These are phyloP conservation scores for Corapipo altera DNA, from an alignment of 2,113 vertebrate species.

Conservation along the genomic window DNA sequence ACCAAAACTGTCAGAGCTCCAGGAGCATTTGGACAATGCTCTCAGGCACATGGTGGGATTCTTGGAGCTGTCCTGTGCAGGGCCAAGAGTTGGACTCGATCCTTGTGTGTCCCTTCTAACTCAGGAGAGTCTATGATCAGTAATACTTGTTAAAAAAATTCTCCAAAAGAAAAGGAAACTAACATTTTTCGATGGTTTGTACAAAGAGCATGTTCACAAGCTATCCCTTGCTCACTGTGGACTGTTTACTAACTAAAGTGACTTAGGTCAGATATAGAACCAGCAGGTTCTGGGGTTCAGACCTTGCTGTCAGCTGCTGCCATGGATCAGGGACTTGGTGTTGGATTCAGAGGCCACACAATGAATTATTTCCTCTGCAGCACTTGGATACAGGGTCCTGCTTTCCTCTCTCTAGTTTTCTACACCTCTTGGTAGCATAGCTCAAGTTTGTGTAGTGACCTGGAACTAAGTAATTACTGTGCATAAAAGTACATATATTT, in stretches of 20 bases:
- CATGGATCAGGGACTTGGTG: rapidly evolving
- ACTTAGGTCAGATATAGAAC: not conserved
- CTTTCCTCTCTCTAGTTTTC: not conserved
- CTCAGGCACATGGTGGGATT: not conserved
- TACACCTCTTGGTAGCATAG: not conserved
- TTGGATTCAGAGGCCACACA: not conserved
- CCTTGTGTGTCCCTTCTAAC: not conserved
- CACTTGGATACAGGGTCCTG: not conserved
- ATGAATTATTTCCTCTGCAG: not conserved
- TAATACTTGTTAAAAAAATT: not conserved
- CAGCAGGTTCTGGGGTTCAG: not conserved
- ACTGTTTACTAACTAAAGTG: not conserved
- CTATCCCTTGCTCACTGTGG: not conserved
- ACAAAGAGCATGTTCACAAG: rapidly evolving
- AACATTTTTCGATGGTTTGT: not conserved
- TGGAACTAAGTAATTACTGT: not conserved
- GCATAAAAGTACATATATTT: not conserved
- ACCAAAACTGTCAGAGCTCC: not conserved
- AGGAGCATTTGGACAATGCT: rapidly evolving
- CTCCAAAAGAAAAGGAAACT: not conserved
- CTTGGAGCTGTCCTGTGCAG: not conserved
- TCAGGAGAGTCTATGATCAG: not conserved
- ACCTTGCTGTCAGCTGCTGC: not conserved
- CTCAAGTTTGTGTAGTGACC: not conserved
- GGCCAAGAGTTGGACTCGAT: not conserved